Conservation (phyloP, 2,113 vertebrate genomes). For the Stigmatopora argus region DNA sequence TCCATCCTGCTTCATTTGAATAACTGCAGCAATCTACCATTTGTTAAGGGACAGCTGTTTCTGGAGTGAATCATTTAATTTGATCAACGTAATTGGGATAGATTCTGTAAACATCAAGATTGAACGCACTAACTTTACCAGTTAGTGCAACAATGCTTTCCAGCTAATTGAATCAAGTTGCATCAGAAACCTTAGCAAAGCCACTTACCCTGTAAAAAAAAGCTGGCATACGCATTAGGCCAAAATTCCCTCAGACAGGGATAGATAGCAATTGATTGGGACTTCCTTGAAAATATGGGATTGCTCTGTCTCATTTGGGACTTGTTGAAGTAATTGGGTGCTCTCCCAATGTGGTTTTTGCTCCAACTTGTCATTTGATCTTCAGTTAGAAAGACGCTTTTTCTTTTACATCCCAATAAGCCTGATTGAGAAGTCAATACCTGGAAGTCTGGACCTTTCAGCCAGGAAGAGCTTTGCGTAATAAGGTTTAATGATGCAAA, state of each 20-base stretch:
- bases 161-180: conserved; percentile 73
- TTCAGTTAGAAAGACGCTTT: conserved; percentile 44
- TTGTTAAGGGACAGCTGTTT: conserved; percentile 70
- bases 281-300: conserved; percentile 73
- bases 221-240: conserved; percentile 68
- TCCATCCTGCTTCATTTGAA: conserved; percentile 68
- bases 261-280: conserved; percentile 72
- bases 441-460: conserved; percentile 30
- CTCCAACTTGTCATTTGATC: conserved; percentile 64
- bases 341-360: conserved; percentile 60
- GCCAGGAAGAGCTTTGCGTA: conserved; percentile 35
- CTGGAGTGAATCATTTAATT: conserved; percentile 71
- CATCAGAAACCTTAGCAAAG: conserved; percentile 65
- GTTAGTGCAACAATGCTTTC: conserved; percentile 72
- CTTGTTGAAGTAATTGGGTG: conserved; percentile 62
- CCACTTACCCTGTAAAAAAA: conserved; percentile 67
- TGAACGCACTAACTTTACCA: conserved; percentile 73
- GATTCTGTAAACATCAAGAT: conserved; percentile 79
- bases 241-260: conserved; percentile 67
- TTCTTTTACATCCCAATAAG: conserved; percentile 61
- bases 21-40: conserved; percentile 68
- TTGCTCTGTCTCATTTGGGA: conserved; percentile 60
- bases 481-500: conserved; percentile 23
- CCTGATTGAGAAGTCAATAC: conserved; percentile 63
- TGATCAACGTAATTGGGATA: conserved; percentile 76